Percentiles rank a stretch among this genome's conserved stretches.
Evolutionary conservation across 2,113 vertebrate species (phyloP).

Genomic region (Lampris incognitus): DNA sequence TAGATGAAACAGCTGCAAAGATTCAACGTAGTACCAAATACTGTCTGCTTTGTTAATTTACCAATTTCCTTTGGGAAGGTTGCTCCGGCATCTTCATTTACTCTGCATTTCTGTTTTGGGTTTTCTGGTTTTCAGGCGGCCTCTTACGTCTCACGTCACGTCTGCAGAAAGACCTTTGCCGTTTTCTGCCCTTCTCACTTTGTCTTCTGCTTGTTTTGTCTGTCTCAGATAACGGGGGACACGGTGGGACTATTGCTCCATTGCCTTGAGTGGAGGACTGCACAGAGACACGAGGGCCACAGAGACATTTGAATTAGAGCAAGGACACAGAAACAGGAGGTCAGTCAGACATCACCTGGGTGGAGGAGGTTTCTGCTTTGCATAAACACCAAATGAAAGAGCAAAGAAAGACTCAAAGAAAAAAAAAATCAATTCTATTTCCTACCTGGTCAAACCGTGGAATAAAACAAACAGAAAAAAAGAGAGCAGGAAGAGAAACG

Average conservation of each 20-base stretch:
- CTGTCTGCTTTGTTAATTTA: no score
- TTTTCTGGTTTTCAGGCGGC: no score
- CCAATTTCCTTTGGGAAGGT: no score
- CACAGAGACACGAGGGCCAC: conserved; percentile 78
- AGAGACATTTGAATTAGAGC: conserved; percentile 49
- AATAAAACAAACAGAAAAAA: conserved; percentile 37
- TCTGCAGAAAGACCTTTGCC: not conserved
- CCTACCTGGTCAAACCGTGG: conserved; percentile 83
- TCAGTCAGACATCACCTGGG: conserved; percentile 54
- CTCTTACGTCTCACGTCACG: no score
- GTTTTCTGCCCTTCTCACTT: conserved; percentile 21
- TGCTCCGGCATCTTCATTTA: not conserved
- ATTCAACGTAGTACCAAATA: no score
- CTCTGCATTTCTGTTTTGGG: not conserved
- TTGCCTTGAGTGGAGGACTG: conserved; percentile 94
- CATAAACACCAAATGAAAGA: conserved; percentile 91
- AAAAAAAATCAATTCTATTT: conserved; percentile 76
- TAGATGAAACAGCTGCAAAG: no score
- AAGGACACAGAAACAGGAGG: conserved; percentile 39
- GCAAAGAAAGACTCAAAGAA: conserved; percentile 76
- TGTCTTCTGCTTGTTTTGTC: conserved; percentile 68
- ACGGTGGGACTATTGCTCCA: conserved; percentile 85
- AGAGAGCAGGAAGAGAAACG: conserved; percentile 46
- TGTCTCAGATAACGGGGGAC: conserved; percentile 88
- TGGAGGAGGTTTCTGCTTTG: conserved; percentile 92